Evolutionary conservation across 2,888 invertebrate genomes (phyloP).

Genomic region (Dynastes hyllus): DNA sequence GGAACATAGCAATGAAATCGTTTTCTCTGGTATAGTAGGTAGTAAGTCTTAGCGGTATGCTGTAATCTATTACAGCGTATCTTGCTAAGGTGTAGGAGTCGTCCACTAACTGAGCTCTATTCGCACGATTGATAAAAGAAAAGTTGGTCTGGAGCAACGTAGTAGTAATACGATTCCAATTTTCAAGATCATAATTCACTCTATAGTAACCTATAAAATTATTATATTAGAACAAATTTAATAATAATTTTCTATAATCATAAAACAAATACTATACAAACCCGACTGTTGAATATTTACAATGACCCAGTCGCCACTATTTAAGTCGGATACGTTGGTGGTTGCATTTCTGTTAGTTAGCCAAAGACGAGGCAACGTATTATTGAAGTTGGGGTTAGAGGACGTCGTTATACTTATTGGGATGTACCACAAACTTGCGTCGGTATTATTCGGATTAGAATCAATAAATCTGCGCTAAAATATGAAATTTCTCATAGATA

Average conservation of each 20-base stretch:
- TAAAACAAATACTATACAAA: constrained; percentile 56
- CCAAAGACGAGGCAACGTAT: constrained; percentile 69
- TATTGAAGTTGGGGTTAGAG: constrained; percentile 65
- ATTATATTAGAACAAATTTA: background rate
- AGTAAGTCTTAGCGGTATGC: constrained; percentile 74
- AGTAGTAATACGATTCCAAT: constrained; percentile 70
- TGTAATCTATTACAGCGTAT: constrained; percentile 74
- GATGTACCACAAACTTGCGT: constrained; percentile 40
- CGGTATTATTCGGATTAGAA: constrained; percentile 30
- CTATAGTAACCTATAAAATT: constrained; percentile 64
- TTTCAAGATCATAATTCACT: constrained; percentile 68
- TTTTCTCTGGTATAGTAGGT: constrained; percentile 75
- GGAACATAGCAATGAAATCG: constrained; percentile 64
- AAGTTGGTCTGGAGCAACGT: constrained; percentile 67
- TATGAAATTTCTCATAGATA: background rate
- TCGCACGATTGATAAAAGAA: constrained; percentile 73
- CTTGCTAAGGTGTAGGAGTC: constrained; percentile 73
- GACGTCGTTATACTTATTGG: background rate
- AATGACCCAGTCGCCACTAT: constrained; percentile 67
- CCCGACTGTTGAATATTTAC: constrained; percentile 76
- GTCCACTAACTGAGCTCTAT: constrained; percentile 74
- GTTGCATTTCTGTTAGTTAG: constrained; percentile 42
- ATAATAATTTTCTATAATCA: background rate
- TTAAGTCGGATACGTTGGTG: constrained; percentile 4
- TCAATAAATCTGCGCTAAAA: constrained; percentile 45